Percentiles rank a stretch among this genome's conserved stretches.
Conservation (phyloP, 2,113 vertebrate genomes). For the Callithrix jacchus region DNA sequence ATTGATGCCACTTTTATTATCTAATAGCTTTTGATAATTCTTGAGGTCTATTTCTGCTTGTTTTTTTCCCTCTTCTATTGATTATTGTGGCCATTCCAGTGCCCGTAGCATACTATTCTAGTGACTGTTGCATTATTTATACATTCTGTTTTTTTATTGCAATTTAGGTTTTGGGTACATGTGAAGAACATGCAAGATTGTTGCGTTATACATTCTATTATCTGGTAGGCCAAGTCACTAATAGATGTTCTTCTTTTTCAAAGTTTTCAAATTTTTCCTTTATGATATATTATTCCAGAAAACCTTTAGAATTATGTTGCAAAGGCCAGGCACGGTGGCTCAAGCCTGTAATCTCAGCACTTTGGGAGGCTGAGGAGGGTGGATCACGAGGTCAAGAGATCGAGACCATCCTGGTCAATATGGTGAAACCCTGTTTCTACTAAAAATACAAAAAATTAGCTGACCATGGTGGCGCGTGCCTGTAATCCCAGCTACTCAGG, state of each 20-base stretch:
- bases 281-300: background rate
- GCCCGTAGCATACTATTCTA: constrained; percentile 8
- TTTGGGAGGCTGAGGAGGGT: too few relatives aligned
- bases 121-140: constrained; percentile 56
- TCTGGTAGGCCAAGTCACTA: background rate
- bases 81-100: background rate
- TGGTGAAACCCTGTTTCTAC: too few relatives aligned
- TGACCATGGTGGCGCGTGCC: rapidly evolving
- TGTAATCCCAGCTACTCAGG: too few relatives aligned
- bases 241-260: constrained; percentile 21
- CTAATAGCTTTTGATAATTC: background rate
- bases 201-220: constrained; percentile 46
- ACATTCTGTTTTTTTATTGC: background rate
- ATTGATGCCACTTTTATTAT: background rate
- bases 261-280: constrained; percentile 21
- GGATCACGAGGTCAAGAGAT: too few relatives aligned
- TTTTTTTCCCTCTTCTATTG: constrained; percentile 47
- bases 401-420: too few relatives aligned
- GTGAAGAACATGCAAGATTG: background rate
- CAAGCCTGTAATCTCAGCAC: too few relatives aligned
- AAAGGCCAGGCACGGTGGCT: background rate
- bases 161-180: too few relatives aligned
- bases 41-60: constrained; percentile 11
- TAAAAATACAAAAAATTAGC: too few relatives aligned
- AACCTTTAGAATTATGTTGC: constrained; percentile 13